Evolutionary conservation across 2,797 vertebrate species (phyloP).

Genomic region (Propithecus perrieri): DNA sequence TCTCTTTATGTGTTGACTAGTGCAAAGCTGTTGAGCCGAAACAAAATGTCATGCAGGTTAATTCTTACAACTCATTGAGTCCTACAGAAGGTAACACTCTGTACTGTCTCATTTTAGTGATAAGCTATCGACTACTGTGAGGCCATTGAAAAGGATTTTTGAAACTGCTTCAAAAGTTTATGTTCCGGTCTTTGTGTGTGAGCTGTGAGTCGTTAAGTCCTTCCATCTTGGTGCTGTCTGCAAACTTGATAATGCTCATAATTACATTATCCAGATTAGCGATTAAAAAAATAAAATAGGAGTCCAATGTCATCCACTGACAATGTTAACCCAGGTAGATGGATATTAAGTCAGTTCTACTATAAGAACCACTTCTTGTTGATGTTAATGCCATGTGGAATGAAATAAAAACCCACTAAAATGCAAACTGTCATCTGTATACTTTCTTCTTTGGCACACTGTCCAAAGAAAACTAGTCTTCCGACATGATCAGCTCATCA

Average conservation of each 20-base stretch:
- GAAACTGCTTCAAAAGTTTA: slow-evolving; percentile 57
- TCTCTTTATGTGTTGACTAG: not conserved
- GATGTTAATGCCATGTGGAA: not conserved
- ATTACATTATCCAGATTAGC: slow-evolving; percentile 50
- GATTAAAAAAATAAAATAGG: slow-evolving; percentile 15
- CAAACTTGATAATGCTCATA: slow-evolving; percentile 46
- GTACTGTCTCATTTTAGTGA: not conserved
- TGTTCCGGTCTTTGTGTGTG: not conserved
- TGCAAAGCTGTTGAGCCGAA: not conserved
- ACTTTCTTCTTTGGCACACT: not conserved
- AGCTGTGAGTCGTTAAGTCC: slow-evolving; percentile 45
- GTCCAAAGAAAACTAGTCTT: not conserved
- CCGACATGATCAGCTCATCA: not conserved
- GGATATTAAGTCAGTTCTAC: not conserved
- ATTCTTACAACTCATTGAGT: slow-evolving; percentile 45
- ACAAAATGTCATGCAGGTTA: slow-evolving; percentile 18
- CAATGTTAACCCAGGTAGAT: not conserved
- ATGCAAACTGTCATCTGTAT: not conserved
- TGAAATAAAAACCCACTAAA: slow-evolving; percentile 37
- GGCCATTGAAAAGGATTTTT: slow-evolving; percentile 57
- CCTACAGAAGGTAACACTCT: not conserved
- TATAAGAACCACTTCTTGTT: not conserved
- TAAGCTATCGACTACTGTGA: not conserved
- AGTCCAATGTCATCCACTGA: not conserved
- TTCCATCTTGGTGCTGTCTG: slow-evolving; percentile 17